A percentile compares a stretch with the other conserved stretches of the same genome.
phyloP scores from a whole-genome alignment of 2,113 vertebrate genomes.

The Danionella cerebrum region DNA sequence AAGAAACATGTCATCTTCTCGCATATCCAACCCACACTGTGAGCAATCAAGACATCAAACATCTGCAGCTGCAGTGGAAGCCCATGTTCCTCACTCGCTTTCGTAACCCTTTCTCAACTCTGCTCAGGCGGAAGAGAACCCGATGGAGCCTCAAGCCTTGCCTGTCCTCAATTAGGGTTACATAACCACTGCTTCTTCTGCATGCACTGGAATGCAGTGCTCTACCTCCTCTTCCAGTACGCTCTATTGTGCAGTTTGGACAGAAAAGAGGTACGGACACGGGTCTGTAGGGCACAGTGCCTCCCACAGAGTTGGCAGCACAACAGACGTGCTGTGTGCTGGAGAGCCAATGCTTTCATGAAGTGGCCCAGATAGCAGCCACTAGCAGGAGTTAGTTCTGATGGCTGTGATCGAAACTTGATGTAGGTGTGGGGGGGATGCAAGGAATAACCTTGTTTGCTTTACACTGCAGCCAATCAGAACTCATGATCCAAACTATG shows the following conservation, averaged over 20 bases:
- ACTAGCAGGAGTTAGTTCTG: no score
- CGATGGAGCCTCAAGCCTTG: not conserved
- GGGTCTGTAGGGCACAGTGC: not conserved
- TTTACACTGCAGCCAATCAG: no score
- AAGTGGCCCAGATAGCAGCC: not conserved
- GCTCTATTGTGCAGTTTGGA: constrained; percentile 8
- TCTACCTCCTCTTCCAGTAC: not conserved
- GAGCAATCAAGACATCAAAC: not conserved
- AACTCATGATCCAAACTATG: no score
- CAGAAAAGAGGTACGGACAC: not conserved
- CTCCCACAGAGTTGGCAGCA: not conserved
- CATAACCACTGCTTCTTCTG: constrained; percentile 14
- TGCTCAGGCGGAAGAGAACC: not conserved
- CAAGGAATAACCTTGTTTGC: no score
- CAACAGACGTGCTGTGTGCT: constrained; percentile 12
- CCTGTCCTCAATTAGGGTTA: not conserved
- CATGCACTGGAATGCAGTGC: not conserved
- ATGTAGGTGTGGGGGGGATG: no score
- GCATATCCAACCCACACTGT: not conserved
- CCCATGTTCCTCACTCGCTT: not conserved
- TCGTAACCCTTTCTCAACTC: not conserved
- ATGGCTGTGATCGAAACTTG: no score
- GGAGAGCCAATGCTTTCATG: not conserved
- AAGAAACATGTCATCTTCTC: no score
- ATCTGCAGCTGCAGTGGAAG: not conserved